phyloP scores from a whole-genome alignment of 2,888 invertebrate genomes.

The Melipona beecheii region DNA sequence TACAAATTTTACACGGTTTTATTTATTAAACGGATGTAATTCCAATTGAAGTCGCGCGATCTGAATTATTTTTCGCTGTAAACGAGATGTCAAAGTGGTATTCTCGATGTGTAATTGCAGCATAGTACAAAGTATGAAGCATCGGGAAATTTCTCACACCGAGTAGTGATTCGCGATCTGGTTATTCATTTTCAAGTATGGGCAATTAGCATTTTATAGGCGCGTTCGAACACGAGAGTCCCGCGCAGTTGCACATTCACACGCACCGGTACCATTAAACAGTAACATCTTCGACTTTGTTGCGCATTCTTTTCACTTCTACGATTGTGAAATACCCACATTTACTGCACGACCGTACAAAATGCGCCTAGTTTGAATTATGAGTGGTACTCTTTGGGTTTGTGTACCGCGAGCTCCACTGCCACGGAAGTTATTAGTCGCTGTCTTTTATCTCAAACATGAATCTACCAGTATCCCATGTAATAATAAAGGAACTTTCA shows the following conservation, averaged over 20 bases:
- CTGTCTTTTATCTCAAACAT: not conserved
- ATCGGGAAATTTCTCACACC: too few relatives aligned
- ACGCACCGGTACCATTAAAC: not conserved
- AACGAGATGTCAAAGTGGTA: too few relatives aligned
- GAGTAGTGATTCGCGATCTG: not conserved
- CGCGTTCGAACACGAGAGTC: not conserved
- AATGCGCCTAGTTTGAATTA: not conserved
- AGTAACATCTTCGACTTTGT: not conserved
- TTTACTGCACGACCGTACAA: not conserved
- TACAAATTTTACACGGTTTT: slow-evolving; percentile 50
- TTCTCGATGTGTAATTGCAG: too few relatives aligned
- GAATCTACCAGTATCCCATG: not conserved
- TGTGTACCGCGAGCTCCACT: not conserved
- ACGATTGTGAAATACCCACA: too few relatives aligned
- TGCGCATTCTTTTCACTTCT: not conserved
- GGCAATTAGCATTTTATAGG: not conserved
- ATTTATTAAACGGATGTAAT: slow-evolving; percentile 55
- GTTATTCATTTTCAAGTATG: not conserved
- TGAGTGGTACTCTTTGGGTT: not conserved
- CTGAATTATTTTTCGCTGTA: too few relatives aligned
- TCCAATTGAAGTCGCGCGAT: slow-evolving; percentile 51
- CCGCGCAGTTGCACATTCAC: not conserved
- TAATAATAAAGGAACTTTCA: not conserved
- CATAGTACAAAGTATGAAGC: too few relatives aligned
- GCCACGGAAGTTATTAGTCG: not conserved